Evolutionary conservation across 2,888 invertebrate genomes (phyloP).

Genomic region (Resseliella maxima): DNA sequence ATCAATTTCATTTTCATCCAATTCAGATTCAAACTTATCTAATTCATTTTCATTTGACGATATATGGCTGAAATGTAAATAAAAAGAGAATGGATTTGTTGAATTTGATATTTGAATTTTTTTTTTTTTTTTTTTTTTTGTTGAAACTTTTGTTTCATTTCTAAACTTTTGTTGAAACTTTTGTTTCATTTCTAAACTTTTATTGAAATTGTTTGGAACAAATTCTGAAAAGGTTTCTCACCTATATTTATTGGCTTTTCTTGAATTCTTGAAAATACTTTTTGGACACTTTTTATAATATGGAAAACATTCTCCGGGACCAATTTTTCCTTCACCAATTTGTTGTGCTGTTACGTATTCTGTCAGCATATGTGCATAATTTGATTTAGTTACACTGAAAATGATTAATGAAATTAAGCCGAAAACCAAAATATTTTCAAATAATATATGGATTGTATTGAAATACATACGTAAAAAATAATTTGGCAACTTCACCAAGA

Average conservation of each 20-base stretch:
- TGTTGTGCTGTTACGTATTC: slow-evolving; percentile 86
- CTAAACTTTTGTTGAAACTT: too few species aligned
- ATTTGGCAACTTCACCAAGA: slow-evolving; percentile 82
- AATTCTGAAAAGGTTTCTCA: slow-evolving; percentile 56
- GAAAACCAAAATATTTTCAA: background rate
- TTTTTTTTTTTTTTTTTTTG: background rate
- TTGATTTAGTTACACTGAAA: slow-evolving; percentile 82
- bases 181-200: too few species aligned
- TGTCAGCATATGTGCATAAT: slow-evolving; percentile 76
- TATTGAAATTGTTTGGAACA: too few species aligned
- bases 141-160: too few species aligned
- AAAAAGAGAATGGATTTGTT: too few species aligned
- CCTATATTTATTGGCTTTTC: slow-evolving; percentile 63
- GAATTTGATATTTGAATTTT: too few species aligned
- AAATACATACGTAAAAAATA: slow-evolving; percentile 83
- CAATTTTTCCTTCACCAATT: slow-evolving; percentile 74
- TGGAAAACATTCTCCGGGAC: slow-evolving; percentile 84
- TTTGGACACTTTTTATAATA: slow-evolving; percentile 86
- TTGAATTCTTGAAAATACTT: slow-evolving; percentile 74
- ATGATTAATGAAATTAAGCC: background rate
- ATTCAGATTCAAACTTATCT: background rate
- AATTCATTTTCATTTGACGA: background rate
- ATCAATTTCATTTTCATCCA: slow-evolving; percentile 34
- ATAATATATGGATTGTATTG: background rate
- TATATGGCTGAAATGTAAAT: background rate